A percentile compares a stretch with the other conserved stretches of the same genome.
These are phyloP conservation scores for Philhelius pedissequus DNA, from an alignment of 2,888 invertebrate species.

Conservation along the genomic window DNA sequence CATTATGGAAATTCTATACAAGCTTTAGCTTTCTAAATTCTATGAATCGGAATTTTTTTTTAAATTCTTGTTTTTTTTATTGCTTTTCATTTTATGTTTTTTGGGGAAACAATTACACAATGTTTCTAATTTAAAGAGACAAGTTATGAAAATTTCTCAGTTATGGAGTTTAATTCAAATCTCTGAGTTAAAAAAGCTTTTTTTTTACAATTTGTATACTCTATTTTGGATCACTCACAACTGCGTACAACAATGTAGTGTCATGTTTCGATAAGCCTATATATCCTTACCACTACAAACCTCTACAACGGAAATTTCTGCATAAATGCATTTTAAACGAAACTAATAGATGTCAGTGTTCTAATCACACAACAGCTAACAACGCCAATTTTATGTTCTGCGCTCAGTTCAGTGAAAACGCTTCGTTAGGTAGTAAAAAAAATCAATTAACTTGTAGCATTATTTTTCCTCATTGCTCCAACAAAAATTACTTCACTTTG, in stretches of 20 bases:
- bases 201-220: no score
- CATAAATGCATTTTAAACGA: neutral
- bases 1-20: no score
- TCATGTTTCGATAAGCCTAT: neutral
- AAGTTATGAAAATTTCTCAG: no score
- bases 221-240: no score
- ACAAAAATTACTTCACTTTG: neutral
- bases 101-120: no score
- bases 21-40: no score
- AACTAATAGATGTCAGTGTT: neutral
- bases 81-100: no score
- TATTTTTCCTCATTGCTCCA: neutral
- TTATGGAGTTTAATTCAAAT: no score
- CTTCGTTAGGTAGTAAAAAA: constrained; percentile 6
- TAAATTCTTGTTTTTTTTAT: no score
- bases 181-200: no score
- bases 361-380: neutral
- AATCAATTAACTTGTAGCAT: constrained; percentile 20
- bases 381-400: neutral
- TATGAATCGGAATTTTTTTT: no score
- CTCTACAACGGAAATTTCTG: neutral
- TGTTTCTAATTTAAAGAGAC: no score
- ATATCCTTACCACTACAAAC: neutral
- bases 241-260: neutral
- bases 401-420: neutral